phyloP scores from a whole-genome alignment of 2,797 vertebrate species.

The Propithecus perrieri region DNA sequence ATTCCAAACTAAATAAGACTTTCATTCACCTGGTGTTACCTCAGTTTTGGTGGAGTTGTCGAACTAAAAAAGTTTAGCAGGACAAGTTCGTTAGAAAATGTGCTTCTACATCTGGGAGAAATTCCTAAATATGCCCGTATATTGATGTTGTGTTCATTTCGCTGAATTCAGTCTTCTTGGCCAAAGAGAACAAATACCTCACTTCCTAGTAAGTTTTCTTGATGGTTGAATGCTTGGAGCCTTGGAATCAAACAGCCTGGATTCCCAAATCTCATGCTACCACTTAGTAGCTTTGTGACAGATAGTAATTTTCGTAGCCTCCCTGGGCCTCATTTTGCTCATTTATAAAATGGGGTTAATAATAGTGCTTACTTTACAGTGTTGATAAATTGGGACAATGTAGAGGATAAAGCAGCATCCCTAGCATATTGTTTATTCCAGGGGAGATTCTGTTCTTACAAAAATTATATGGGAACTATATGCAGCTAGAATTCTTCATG shows the following conservation, averaged over 20 bases:
- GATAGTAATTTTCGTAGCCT: neutral
- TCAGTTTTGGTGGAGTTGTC: slow-evolving; percentile 30
- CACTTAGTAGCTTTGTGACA: neutral
- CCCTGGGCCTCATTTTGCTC: neutral
- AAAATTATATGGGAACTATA: neutral
- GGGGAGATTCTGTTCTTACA: neutral
- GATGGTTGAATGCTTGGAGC: neutral
- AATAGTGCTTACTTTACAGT: neutral
- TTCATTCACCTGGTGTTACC: slow-evolving; percentile 5
- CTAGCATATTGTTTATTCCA: neutral
- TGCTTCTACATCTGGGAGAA: neutral
- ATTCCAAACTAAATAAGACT: slow-evolving; percentile 51
- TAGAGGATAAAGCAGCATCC: neutral
- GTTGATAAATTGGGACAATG: neutral
- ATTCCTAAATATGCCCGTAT: neutral
- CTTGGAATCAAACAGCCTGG: neutral
- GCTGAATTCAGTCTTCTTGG: neutral
- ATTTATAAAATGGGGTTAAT: neutral
- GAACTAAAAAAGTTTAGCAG: neutral
- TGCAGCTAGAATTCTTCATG: neutral
- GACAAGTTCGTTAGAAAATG: slow-evolving; percentile 12
- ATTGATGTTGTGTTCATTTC: neutral
- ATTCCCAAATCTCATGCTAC: neutral
- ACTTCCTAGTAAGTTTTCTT: slow-evolving; percentile 10
- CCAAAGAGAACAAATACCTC: slow-evolving; percentile 29